Evolutionary conservation across 2,888 invertebrate genomes (phyloP), one percentile per base, ranked within the genome.

Genomic region (Acanthosepion esculentum): DNA sequence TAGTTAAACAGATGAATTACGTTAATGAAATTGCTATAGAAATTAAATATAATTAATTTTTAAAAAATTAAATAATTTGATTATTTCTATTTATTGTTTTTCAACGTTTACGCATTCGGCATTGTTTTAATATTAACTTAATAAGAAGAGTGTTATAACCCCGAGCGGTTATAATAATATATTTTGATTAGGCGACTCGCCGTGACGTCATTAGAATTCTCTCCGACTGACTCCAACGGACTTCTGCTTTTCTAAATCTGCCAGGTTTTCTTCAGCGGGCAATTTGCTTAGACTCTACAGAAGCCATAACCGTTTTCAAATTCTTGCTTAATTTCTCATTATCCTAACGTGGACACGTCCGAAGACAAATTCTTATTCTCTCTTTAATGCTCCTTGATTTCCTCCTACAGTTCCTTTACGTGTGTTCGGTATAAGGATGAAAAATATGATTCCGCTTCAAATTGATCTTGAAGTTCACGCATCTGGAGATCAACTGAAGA

Each of bases 371-470:
- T 97, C 26, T 96, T 95, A 94, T 96, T 94, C 3, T 41, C 91
- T 96, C 96, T 94, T 96, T 96, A 59, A 98, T 98, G 98, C 96
- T 99, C 99, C 95, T 99, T 99, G 93, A 99, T 98, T 97, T 99
- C 99, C 97, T 99, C 99, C 95, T 99, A 98, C 96, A 99, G 98
- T 97, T 99, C 99, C 96, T 98, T 98, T 92, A 98, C 98, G 98
- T n/a, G n/a, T n/a, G n/a, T 99, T 98, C 99, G 99, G 98, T 99
- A 99, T 96, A 99, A 98, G 53, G 99, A 98, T 96, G 99, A 98
- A 98, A 99, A 99, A 97, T 99, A 99, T 97, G 99, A 99, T 97
- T 99, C 99, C 91, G 99, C 99, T 98, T 99, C 99, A 94, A 99
- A 98, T 97, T 99, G 99, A 96, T 99, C 99, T 96, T 99, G 99